Base-by-base conservation (phyloP, 2,797 vertebrate species). In the Remorina albescens region DNA sequence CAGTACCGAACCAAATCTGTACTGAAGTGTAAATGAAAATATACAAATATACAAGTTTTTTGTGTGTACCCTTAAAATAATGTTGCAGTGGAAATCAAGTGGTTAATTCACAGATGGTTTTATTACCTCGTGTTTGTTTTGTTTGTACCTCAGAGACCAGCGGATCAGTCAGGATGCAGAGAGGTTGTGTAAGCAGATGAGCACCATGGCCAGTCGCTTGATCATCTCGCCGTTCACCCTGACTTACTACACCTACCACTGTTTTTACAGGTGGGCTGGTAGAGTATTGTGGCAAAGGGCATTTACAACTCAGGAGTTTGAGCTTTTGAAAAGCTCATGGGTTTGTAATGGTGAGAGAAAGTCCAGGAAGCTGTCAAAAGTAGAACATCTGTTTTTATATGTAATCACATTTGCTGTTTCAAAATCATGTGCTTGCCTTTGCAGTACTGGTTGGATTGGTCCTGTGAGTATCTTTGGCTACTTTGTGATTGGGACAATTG, bases 131-230 rank as follows among this genome's bases (percentile, higher is more conserved):
- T 60, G 18, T 61, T 25, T 71, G 18, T 28, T 5, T 67, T 66
- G 28, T 73, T 15, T 71, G 10, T 47, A 37, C 15, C 18, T 3
- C 86, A 99, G 98, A 75, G 98, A 99, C 90, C 98, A 99, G 94
- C 93, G 98, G 9, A 99, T 99, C 92, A 99, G 97, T 89, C 98
- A 99, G 91, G 98, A 99, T 5, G 94, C 94, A 51, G 98, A 99
- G 84, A 93, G 96, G 57, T 90, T 99, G 85, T 99, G 98, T 89
- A 96, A 92, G 72, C 97, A 98, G 90, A 94, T 99, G 91, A 98
- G 97, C 93, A 94, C 92, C 78, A 96, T 98, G 95, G 95, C 95
- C 18, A 97, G 96, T 86, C 96, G 95, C 34, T 82, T 99, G 8
- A 88, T 99, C 42, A 81, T 97, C 54, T 97, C 98, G 0, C 98